Conservation (phyloP, 1,140 invertebrate genomes). For the Elymnias hypermnestra region DNA sequence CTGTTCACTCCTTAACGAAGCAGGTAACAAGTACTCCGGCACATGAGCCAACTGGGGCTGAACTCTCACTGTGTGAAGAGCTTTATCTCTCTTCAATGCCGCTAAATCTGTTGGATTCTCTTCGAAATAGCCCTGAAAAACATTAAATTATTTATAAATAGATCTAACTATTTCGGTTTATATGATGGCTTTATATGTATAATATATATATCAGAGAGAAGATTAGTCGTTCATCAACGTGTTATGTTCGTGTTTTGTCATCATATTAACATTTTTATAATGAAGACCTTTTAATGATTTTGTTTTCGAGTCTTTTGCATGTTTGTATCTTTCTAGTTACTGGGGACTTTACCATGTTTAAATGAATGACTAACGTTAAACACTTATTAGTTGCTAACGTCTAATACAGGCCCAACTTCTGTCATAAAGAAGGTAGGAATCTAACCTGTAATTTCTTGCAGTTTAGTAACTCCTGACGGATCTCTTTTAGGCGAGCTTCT, state of each 20-base stretch:
- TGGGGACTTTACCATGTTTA: too few species aligned
- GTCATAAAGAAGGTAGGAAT: constrained; percentile 6
- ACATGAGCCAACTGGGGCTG: constrained; percentile 93
- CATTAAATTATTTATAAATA: too few species aligned
- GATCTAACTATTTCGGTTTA: too few species aligned
- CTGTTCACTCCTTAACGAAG: constrained; percentile 79
- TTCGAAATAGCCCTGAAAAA: constrained; percentile 90
- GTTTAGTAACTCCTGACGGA: constrained; percentile 95
- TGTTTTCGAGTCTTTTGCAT: too few species aligned
- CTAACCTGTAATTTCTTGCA: constrained; percentile 92
- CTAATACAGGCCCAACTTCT: too few species aligned
- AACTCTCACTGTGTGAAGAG: constrained; percentile 89
- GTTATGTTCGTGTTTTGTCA: constrained; percentile 47
- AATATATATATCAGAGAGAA: too few species aligned
- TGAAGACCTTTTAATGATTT: too few species aligned
- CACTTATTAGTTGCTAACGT: too few species aligned
- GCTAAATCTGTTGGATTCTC: constrained; percentile 95
- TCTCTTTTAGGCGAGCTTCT: constrained; percentile 96
- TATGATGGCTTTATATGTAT: too few species aligned
- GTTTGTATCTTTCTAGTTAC: too few species aligned
- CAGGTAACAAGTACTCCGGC: constrained; percentile 94
- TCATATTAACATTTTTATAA: too few species aligned
- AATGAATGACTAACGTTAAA: too few species aligned
- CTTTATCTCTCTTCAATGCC: constrained; percentile 93
- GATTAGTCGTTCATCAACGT: constrained; percentile 70